Percentiles rank a stretch among this genome's conserved stretches.
phyloP scores from a whole-genome alignment of 2,797 vertebrate species.

The Cyprinodon diabolis region DNA sequence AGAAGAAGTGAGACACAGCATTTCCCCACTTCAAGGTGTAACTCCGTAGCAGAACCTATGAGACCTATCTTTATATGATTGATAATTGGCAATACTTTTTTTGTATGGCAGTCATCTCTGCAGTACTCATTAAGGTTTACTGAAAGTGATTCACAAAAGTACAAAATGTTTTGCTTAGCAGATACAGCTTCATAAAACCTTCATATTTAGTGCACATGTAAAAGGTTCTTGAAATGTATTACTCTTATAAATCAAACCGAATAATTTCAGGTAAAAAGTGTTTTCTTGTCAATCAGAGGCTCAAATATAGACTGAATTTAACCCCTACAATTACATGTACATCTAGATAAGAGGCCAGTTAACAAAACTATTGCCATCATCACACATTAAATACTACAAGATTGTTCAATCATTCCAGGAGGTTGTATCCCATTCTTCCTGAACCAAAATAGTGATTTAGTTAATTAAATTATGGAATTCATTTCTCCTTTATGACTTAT shows the following conservation, averaged over 20 bases:
- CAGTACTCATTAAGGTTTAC: not conserved
- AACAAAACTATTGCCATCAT: no score
- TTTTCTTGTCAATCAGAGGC: not conserved
- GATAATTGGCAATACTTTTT: not conserved
- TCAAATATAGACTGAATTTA: not conserved
- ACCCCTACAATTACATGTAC: not conserved
- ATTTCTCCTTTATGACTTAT: no score
- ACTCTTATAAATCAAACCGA: not conserved
- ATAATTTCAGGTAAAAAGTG: not conserved
- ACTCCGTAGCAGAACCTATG: conserved; percentile 15
- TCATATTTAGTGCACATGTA: not conserved
- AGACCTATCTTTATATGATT: not conserved
- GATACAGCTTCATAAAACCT: no score
- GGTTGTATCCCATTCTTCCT: no score
- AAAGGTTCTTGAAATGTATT: not conserved
- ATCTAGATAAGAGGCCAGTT: not conserved
- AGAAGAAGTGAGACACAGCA: conserved; percentile 31
- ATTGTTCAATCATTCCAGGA: no score
- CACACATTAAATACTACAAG: no score
- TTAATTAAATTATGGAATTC: no score
- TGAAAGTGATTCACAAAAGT: not conserved
- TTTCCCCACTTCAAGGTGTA: conserved; percentile 43
- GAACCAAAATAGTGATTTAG: no score
- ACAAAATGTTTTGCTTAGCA: not conserved
- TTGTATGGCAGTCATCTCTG: not conserved